Evolutionary conservation across 2,797 vertebrate genomes (phyloP).

Genomic region (Enteromius paludinosus): DNA sequence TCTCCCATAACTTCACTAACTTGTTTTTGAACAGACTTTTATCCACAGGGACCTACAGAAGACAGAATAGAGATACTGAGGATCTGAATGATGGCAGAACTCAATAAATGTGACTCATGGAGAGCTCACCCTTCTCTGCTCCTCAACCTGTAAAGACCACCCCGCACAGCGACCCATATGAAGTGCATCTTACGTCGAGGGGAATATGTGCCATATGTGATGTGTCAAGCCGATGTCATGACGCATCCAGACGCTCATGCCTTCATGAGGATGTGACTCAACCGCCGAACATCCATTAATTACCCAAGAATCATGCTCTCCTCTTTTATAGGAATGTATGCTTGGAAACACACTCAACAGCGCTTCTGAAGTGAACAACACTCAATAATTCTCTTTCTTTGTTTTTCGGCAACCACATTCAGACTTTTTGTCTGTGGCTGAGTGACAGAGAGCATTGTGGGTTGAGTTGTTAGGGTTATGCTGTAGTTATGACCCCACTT

Average conservation of each 20-base stretch:
- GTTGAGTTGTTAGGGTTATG: conserved; percentile 47
- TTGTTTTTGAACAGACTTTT: conserved; percentile 1
- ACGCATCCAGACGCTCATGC: conserved; percentile 26
- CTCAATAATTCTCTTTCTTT: neutral
- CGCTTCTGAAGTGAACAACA: neutral
- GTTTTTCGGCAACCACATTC: neutral
- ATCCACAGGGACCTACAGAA: neutral
- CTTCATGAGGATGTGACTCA: conserved; percentile 47
- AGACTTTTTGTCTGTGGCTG: neutral
- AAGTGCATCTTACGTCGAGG: conserved; percentile 27
- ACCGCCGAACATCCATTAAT: conserved; percentile 19
- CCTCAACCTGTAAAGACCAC: conserved; percentile 14
- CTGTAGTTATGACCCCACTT: conserved; percentile 50
- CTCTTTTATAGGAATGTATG: conserved; percentile 3
- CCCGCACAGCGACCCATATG: conserved; percentile 1
- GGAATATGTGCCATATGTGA: conserved; percentile 18
- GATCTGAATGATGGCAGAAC: neutral
- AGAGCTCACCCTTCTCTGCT: conserved; percentile 2
- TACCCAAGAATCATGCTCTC: conserved; percentile 1
- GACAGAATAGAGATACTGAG: neutral
- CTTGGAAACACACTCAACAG: neutral
- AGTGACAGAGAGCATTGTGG: conserved; percentile 6
- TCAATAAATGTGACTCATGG: neutral
- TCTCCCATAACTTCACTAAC: neutral
- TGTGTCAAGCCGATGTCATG: conserved; percentile 32